These are phyloP conservation scores for Pseudochirops cupreus DNA, from an alignment of 2,797 vertebrate genomes.

Conservation along the genomic window DNA sequence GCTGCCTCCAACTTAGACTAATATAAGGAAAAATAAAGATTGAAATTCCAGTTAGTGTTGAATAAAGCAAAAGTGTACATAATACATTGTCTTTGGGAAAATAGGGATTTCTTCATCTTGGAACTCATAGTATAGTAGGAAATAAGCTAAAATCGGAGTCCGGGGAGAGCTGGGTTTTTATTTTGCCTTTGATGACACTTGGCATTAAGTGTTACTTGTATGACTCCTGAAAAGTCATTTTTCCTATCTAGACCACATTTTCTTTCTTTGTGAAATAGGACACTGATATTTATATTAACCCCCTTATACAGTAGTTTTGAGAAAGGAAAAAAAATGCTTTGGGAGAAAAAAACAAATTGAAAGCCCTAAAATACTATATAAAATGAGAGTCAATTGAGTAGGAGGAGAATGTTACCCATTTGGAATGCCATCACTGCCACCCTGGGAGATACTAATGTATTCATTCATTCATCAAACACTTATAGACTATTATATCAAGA, in stretches of 20 bases:
- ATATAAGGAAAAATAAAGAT: not conserved
- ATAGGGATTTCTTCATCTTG: not conserved
- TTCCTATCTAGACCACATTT: not conserved
- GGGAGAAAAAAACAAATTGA: not conserved
- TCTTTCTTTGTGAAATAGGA: not conserved
- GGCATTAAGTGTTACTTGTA: not conserved
- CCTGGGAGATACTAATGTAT: not conserved
- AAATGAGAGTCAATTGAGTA: not conserved
- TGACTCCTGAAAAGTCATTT: not conserved
- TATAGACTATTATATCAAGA: not conserved
- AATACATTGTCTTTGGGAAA: not conserved
- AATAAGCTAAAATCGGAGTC: not conserved
- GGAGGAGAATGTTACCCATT: not conserved
- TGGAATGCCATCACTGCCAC: not conserved
- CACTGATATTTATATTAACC: not conserved
- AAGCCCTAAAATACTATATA: not conserved
- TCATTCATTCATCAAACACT: not conserved
- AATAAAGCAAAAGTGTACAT: not conserved
- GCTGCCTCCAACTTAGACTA: not conserved
- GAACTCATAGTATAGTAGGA: not conserved
- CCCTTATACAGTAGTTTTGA: not conserved
- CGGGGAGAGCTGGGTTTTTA: not conserved
- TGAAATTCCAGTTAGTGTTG: not conserved
- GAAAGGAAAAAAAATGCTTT: not conserved
- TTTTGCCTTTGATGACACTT: not conserved